phyloP scores from a whole-genome alignment of 2,888 invertebrate genomes.

The Cantharis rustica region DNA sequence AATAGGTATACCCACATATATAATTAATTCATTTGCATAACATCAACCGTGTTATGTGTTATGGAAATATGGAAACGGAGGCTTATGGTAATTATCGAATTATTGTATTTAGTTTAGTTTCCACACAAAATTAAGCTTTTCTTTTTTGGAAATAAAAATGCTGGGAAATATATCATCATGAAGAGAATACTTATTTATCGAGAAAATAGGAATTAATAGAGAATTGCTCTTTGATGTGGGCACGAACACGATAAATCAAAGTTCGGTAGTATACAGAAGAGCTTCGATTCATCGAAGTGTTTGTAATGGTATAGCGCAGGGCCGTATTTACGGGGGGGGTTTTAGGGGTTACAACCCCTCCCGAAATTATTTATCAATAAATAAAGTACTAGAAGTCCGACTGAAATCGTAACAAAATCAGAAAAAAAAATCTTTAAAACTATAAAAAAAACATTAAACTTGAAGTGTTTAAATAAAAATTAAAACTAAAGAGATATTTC shows the following conservation, averaged over 20 bases:
- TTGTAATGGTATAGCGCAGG: neutral
- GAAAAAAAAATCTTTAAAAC: no score
- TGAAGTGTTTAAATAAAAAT: no score
- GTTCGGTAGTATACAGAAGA: neutral
- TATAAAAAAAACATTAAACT: no score
- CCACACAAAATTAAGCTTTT: neutral
- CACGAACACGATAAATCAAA: neutral
- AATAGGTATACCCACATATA: neutral
- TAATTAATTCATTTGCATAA: neutral
- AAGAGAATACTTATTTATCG: neutral
- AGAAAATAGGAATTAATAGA: neutral
- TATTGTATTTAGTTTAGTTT: neutral
- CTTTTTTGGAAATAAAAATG: neutral
- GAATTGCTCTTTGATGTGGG: neutral
- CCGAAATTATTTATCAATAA: no score
- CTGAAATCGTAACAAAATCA: no score
- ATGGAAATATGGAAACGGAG: neutral
- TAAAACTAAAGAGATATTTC: no score
- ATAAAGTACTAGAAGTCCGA: no score
- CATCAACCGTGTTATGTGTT: neutral
- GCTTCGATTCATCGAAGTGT: neutral
- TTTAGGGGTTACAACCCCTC: no score
- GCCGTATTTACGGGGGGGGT: no score
- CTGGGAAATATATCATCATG: neutral
- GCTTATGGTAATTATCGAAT: neutral